These are phyloP conservation scores for Holothuria leucospilota DNA, from an alignment of 53 echinoderm and acorn worm genomes.

Conservation along the genomic window DNA sequence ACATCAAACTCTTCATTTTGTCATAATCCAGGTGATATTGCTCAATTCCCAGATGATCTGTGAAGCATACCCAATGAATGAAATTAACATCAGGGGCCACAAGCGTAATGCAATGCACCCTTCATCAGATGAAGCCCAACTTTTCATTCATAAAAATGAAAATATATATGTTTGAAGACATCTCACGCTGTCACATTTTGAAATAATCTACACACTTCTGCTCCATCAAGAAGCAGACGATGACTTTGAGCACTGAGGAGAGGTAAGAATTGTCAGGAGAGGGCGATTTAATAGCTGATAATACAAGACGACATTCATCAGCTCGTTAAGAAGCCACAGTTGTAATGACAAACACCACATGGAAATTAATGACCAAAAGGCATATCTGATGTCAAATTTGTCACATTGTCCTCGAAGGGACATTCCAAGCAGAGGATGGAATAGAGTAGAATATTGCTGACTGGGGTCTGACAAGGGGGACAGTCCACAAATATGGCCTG, in stretches of 20 bases:
- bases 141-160: no score
- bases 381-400: constrained; percentile 12
- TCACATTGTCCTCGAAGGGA: constrained; percentile 22
- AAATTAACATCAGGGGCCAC: no score
- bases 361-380: constrained; percentile 36
- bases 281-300: constrained; percentile 24
- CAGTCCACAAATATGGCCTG: not conserved
- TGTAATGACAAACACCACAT: constrained; percentile 36
- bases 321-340: constrained; percentile 13
- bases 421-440: not conserved
- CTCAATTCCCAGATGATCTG: no score
- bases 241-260: constrained; percentile 12
- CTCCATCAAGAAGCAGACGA: not conserved
- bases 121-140: no score
- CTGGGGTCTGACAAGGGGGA: constrained; percentile 5
- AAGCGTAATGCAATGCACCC: no score
- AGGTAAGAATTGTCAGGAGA: constrained; percentile 19
- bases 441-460: constrained; percentile 4
- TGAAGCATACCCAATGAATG: no score
- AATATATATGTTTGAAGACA: no score
- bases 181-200: no score
- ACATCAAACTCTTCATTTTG: no score
- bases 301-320: constrained; percentile 26
- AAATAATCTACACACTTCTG: no score
- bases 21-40: no score